Base-by-base conservation (phyloP, 2,888 invertebrate genomes). In the Syrphus vitripennis region DNA sequence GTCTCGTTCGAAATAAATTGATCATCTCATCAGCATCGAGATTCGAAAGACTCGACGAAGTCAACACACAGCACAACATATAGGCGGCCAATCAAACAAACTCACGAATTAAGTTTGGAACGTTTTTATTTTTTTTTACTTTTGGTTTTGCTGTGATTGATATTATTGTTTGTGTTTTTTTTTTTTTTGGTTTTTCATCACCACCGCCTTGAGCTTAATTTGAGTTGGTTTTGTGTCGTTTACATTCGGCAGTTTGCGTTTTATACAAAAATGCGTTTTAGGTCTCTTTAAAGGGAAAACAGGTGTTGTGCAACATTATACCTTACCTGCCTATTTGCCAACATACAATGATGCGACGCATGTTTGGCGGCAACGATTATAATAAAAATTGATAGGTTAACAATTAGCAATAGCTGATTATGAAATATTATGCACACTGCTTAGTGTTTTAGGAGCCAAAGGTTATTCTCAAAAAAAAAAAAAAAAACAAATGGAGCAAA, bases 201-300 rank as follows among this genome's bases (percentile, higher is more conserved):
- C 81, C 84, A 77, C 69, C 76, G 81, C 84, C 81, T 84, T 84
- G 84, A 57, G 84, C 84, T 77, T 84, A 77, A 72, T 80, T 72
- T 84, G 45, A 81, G 67, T 69, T 80, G n/a, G 79, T 76, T 84
- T 80, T 76, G 40, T 79, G 65, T 83, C 59, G 61, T 53, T 67
- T 31, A 40, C 61, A 42, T 45, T 59, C 21, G 10, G 50, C n/a
- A 53, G 42, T 67, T 31, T 57, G 14, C 45, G 24, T 45, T 21
- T 31, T 21, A 16, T 40, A 7, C 1, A 14, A 37, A 37, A 59
- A 59, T 63, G 31, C 57, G 50, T n/a, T 42, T 29, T 59, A 16
- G 65, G 34, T 55, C 57, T 55, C 57, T 71, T 57, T 70, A 10
- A 31, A 59, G 45, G n/a, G 24, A 61, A 69, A 69, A 37, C 80